phyloP scores from a whole-genome alignment of 2,888 invertebrate species.

The Drosophila helvetica region DNA sequence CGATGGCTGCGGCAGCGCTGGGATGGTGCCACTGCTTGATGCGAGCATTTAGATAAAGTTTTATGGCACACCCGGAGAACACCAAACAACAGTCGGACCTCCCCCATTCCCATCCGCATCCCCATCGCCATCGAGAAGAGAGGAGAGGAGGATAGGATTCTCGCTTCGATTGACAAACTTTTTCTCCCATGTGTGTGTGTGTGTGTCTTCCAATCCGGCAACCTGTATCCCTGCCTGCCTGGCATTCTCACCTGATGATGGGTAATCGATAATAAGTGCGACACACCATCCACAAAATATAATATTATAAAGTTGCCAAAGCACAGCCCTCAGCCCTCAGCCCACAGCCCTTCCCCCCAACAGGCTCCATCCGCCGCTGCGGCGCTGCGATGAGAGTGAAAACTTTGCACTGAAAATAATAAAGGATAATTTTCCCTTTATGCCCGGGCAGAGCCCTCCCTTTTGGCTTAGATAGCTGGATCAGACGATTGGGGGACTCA shows the following conservation, averaged over 20 bases:
- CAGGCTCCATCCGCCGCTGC: not conserved
- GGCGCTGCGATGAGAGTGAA: conserved; percentile 38
- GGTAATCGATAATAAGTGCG: conserved; percentile 72
- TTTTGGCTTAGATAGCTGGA: conserved; percentile 34
- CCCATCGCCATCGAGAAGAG: not conserved
- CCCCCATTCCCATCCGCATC: too few relatives aligned
- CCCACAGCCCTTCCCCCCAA: not conserved
- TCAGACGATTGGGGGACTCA: conserved; percentile 4
- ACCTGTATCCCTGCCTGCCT: conserved; percentile 25
- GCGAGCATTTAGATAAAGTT: conserved; percentile 77
- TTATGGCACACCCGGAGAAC: conserved; percentile 67
- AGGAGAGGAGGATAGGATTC: conserved; percentile 26
- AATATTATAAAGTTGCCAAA: conserved; percentile 45
- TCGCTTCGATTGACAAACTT: conserved; percentile 68
- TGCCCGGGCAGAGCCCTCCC: not conserved
- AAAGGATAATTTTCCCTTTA: conserved; percentile 53
- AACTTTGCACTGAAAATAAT: conserved; percentile 60
- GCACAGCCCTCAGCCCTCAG: conserved; percentile 18
- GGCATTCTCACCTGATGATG: conserved; percentile 71
- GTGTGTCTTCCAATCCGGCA: conserved; percentile 24
- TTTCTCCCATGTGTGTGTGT: conserved; percentile 52
- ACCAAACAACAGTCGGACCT: conserved; percentile 36
- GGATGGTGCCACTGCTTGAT: conserved; percentile 51
- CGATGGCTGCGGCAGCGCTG: not conserved
- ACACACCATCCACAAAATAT: conserved; percentile 38